Evolutionary conservation across 2,888 invertebrate genomes (phyloP), one percentile per base, ranked within the genome.

Genomic region (Julus scanicus): DNA sequence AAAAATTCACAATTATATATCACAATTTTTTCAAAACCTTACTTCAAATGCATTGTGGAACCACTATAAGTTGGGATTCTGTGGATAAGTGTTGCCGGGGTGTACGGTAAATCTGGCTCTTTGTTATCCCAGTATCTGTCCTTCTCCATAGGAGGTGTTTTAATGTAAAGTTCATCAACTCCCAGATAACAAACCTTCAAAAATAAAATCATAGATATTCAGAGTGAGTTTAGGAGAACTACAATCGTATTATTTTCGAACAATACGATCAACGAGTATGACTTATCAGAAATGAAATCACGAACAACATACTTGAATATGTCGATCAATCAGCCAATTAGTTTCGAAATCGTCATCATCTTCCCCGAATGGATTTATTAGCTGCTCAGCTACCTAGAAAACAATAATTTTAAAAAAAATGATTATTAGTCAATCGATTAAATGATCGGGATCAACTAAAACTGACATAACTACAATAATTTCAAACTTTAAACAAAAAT

Each of bases 291-390:
- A 63, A 63, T 39, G n/a, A 39, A 17, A 84, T 84, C 40, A 84
- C 37, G 17, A 40, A 13, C 15, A 17, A 71, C 84, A 44, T 44
- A 97, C 97, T 95, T 97, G 97, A 91, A 97, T 96, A 92, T 98
- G 97, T 90, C 98, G 94, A 93, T 98, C 98, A 91, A 98, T 97
- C 88, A 98, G 94, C 97, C 97, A 97, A 92, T 98, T 98, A 86
- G 97, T 93, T 93, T 98, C 97, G 91, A 98, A 97, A 92, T 98
- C 98, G 92, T 98, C 98, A 92, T 98, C 98, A 92, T 98, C 98
- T 93, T 84, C 84, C n/a, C 98, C 98, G 91, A 98, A 98, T 9
- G 98, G 98, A 93, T 98, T 98, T 90, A 98, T 97, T 89, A 98
- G 94, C 89, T 97, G 97, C 93, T 98, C 98, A 53, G 98, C 98